Base-by-base conservation (phyloP, 2,888 invertebrate species). In the Junonia oenone region DNA sequence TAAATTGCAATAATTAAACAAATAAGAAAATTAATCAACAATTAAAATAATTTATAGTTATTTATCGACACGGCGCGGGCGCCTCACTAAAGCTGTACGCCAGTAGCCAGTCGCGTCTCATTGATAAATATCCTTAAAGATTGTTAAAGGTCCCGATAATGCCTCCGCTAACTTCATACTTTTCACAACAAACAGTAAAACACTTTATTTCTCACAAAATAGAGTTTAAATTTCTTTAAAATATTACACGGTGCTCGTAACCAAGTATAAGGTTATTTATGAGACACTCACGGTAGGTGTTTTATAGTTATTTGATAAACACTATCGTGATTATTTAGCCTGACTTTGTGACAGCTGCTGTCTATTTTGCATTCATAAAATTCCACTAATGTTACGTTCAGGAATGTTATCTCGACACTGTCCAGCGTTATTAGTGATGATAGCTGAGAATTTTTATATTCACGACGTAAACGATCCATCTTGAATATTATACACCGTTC, bases 61-160 rank as follows among this genome's bases (percentile, higher is more conserved):
- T 59, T 58, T 51, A 61, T 60, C 56, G 55, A 59, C 50, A 45
- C 33, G 3, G 59, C 58, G 19, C 66, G 27, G 3, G 59, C 58
- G 19, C 66, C 51, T 63, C 66, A 62, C 64, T 86, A 74, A 69
- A 81, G 80, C 82, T 71, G 83, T 81, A 33, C n/a, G 82, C 85
- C 89, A 82, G 90, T 90, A 90, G 90, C 89, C 78, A 82, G 82
- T 81, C 82, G 83, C 84, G 87, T 90, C 89, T 79, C 77, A 68
- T 85, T 90, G 90, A 90, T 89, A 89, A 89, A 90, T 90, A 86
- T 81, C 87, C 86, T 83, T 78, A 83, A 80, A 89, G 88, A 89
- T 90, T 85, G 88, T 83, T 79, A 81, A 75, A 79, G 76, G 80
- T 77, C 69, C 76, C 83, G 86, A 89, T 89, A 89, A 88, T 89